A percentile compares a stretch with the other conserved stretches of the same genome.
Conservation (phyloP, 1,140 invertebrate genomes). For the Pseudoatta argentina region DNA sequence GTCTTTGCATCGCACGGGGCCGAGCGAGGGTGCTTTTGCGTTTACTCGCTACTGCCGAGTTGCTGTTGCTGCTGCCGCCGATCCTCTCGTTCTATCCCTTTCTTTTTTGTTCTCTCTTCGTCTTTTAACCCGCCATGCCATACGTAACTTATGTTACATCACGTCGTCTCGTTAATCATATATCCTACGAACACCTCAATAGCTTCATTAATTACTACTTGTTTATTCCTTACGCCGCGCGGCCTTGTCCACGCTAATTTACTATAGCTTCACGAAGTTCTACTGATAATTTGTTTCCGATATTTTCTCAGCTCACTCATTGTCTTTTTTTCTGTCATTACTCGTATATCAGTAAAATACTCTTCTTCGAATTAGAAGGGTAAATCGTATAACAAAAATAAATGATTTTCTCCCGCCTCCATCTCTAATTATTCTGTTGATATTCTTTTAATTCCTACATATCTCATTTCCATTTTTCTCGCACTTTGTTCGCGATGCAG, state of each 20-base stretch:
- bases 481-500: conserved; percentile 65
- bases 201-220: conserved; percentile 26
- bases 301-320: not conserved
- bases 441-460: too few species aligned
- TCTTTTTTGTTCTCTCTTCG: not conserved
- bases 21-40: conserved; percentile 74
- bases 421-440: not conserved
- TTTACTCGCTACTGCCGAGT: conserved; percentile 69
- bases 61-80: conserved; percentile 22
- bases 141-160: conserved; percentile 22
- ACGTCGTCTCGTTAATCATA: conserved; percentile 24
- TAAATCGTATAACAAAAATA: not conserved
- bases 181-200: not conserved
- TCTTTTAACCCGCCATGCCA: not conserved
- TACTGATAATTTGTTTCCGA: not conserved
- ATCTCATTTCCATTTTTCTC: not conserved
- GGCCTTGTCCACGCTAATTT: conserved; percentile 7
- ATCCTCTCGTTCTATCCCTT: not conserved
- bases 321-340: not conserved
- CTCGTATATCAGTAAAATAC: not conserved
- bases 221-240: not conserved
- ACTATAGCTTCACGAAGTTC: not conserved
- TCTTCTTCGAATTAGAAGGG: not conserved
- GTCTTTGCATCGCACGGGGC: conserved; percentile 84
- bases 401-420: not conserved